A percentile compares a stretch with the other conserved stretches of the same genome.
Conservation (phyloP, 64 coral and sea anemone genomes). For the Dendrophyllia cribrosa region DNA sequence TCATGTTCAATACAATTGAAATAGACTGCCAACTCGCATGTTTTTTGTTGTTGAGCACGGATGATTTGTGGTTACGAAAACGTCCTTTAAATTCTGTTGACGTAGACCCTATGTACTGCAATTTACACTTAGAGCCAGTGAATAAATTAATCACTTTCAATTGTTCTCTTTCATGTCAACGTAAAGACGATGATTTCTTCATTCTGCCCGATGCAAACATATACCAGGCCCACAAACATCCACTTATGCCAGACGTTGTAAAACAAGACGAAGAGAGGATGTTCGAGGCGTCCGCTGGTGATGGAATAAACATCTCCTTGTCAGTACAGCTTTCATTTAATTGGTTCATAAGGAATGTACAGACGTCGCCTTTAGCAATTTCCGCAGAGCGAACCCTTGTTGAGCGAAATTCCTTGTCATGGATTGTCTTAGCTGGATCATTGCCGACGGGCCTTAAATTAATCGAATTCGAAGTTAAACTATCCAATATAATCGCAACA, state of each 20-base stretch:
- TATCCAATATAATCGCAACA: not conserved
- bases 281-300: not conserved
- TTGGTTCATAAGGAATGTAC: conserved; percentile 7
- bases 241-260: not conserved
- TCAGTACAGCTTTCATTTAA: not conserved
- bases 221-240: not conserved
- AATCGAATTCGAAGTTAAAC: not conserved
- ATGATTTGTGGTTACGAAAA: not conserved
- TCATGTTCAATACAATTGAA: conserved; percentile 29
- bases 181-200: not conserved
- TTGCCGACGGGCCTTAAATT: not conserved
- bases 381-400: not conserved
- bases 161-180: not conserved
- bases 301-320: not conserved
- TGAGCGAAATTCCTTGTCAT: not conserved
- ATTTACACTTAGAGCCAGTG: too few relatives aligned
- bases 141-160: too few relatives aligned
- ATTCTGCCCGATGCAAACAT: not conserved
- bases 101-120: not conserved
- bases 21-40: conserved; percentile 27
- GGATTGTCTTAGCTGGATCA: not conserved
- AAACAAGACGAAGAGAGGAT: not conserved
- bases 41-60: conserved; percentile 1
- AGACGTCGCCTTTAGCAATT: not conserved
- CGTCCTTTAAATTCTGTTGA: not conserved